Percentiles rank a stretch among this genome's conserved stretches.
phyloP scores from a whole-genome alignment of 2,113 vertebrate genomes.

The Gila orcuttii region DNA sequence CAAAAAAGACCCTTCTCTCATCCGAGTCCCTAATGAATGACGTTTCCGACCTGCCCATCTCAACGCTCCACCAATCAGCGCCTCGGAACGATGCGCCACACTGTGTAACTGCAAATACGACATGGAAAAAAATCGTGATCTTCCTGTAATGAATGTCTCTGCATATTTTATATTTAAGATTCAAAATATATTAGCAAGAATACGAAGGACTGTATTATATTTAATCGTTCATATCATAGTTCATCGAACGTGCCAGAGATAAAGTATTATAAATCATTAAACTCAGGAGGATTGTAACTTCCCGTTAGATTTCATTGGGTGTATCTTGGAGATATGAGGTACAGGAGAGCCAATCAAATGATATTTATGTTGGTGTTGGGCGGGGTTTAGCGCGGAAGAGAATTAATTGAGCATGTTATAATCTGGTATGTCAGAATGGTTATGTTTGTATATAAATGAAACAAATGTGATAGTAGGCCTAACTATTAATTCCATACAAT shows the following conservation, averaged over 20 bases:
- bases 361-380: not conserved
- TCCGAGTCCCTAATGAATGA: conserved; percentile 4
- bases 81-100: not conserved
- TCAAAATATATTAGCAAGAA: not conserved
- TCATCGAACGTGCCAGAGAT: not conserved
- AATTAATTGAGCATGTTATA: not conserved
- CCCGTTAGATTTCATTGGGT: conserved; percentile 6
- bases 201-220: not conserved
- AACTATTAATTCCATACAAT: not conserved
- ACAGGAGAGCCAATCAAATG: conserved; percentile 8
- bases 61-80: conserved; percentile 42
- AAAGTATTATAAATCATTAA: not conserved
- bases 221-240: not conserved
- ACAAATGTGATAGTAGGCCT: not conserved
- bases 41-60: not conserved
- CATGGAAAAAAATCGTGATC: not conserved
- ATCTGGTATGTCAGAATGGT: not conserved
- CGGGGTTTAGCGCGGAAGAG: not conserved
- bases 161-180: not conserved
- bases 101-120: conserved; percentile 15
- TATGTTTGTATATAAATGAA: not conserved
- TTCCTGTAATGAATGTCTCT: not conserved
- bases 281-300: conserved; percentile 13
- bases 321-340: not conserved
- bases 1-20: conserved; percentile 9